Conservation (phyloP, 2,797 vertebrate species). For the Neostethus bicornis region DNA sequence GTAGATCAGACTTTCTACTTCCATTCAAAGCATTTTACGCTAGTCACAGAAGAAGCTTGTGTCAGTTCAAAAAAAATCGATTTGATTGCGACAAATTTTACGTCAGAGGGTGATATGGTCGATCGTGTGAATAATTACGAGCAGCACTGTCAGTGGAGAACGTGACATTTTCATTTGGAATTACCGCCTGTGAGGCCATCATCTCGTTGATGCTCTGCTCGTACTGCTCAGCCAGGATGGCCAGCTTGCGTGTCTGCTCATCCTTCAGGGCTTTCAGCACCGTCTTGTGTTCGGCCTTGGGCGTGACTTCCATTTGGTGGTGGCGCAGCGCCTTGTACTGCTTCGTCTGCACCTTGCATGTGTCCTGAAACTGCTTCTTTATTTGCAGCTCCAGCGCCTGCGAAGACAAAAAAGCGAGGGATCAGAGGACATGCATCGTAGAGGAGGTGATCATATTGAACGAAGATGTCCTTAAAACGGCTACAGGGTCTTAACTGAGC, state of each 20-base stretch:
- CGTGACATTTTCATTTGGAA: conserved; percentile 32
- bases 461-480: too few relatives aligned
- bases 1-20: too few relatives aligned
- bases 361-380: conserved; percentile 99
- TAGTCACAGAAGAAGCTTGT: too few relatives aligned
- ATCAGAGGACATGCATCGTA: too few relatives aligned
- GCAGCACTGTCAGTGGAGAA: too few relatives aligned
- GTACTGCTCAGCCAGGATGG: conserved; percentile 92
- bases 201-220: conserved; percentile 99
- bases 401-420: conserved; percentile 9
- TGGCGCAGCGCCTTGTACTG: conserved; percentile 99
- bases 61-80: too few relatives aligned
- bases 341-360: conserved; percentile 99
- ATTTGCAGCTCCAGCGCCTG: conserved; percentile 99
- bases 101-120: too few relatives aligned
- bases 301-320: conserved; percentile 99
- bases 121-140: too few relatives aligned
- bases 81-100: too few relatives aligned
- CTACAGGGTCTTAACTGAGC: too few relatives aligned
- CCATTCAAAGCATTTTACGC: too few relatives aligned
- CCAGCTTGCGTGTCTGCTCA: conserved; percentile 93
- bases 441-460: background rate
- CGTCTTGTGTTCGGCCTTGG: conserved; percentile 98
- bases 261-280: conserved; percentile 97
- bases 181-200: conserved; percentile 99